Conservation (phyloP, 2,888 invertebrate genomes). For the Tiliacea citrago region DNA sequence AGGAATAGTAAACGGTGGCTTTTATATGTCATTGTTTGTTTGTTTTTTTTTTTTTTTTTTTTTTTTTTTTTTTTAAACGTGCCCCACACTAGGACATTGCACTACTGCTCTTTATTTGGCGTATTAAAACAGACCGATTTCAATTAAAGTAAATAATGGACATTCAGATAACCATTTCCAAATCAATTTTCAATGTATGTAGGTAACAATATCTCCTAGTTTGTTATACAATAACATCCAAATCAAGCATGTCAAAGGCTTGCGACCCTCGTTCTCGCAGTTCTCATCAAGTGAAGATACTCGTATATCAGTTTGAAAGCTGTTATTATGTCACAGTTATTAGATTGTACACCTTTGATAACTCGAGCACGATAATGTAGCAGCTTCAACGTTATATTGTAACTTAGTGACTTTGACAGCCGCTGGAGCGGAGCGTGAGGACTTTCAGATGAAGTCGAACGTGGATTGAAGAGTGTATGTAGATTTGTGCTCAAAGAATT, state of each 20-base stretch:
- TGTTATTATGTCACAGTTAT: conserved; percentile 45
- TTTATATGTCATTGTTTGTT: background rate
- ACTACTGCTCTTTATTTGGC: no score
- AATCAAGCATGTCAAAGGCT: conserved; percentile 15
- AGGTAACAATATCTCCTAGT: background rate
- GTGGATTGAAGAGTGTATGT: background rate
- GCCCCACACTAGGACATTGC: no score
- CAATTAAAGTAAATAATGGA: background rate
- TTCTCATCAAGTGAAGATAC: conserved; percentile 8
- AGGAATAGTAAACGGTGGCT: background rate
- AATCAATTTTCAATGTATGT: background rate
- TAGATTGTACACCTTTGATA: conserved; percentile 49
- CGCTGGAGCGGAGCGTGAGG: conserved; percentile 26
- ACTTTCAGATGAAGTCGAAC: conserved; percentile 1
- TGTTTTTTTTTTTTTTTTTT: no score
- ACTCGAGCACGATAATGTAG: conserved; percentile 42
- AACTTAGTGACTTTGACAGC: conserved; percentile 30
- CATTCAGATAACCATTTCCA: background rate
- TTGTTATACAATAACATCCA: conserved; percentile 8
- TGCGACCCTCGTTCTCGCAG: background rate
- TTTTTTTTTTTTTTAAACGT: no score
- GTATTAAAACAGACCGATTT: background rate
- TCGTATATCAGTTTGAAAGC: conserved; percentile 14
- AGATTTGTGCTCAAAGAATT: conserved; percentile 7
- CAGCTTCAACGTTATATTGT: conserved; percentile 30